These are phyloP conservation scores for Nothoprocta pentlandii DNA, from an alignment of 2,113 vertebrate genomes.

Conservation along the genomic window DNA sequence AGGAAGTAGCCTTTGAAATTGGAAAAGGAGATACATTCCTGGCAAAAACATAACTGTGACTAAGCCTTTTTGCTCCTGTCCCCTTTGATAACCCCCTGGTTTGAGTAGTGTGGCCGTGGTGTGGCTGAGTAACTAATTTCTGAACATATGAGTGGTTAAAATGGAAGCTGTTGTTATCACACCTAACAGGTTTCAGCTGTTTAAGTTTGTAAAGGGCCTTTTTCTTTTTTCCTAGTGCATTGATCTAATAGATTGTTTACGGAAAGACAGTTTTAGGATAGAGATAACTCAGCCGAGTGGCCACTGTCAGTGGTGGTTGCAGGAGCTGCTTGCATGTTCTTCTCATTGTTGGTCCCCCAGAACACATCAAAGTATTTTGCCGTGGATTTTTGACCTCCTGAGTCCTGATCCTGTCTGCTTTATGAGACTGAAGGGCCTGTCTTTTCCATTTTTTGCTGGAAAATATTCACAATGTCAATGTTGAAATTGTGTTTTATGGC, in stretches of 20 bases:
- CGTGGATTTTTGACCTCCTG: background rate
- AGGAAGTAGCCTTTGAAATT: slow-evolving; percentile 63
- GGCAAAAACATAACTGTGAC: slow-evolving; percentile 53
- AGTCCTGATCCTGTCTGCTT: background rate
- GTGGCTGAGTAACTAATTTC: background rate
- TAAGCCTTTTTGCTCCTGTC: slow-evolving; percentile 33
- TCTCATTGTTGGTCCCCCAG: background rate
- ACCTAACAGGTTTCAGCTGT: background rate
- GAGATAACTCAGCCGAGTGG: background rate
- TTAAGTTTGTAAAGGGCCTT: background rate
- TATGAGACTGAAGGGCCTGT: background rate
- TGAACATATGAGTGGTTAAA: background rate
- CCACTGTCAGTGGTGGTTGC: fast-evolving
- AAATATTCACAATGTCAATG: background rate
- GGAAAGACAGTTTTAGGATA: background rate
- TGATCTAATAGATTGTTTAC: background rate
- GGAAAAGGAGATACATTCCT: slow-evolving; percentile 53
- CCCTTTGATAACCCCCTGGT: background rate
- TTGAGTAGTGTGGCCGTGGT: background rate
- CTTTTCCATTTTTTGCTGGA: background rate
- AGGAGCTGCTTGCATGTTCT: fast-evolving
- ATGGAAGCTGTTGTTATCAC: background rate
- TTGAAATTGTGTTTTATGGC: background rate
- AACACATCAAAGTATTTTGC: background rate
- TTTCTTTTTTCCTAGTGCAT: background rate